Evolutionary conservation across 2,888 invertebrate genomes (phyloP).

Genomic region (Diaperis boleti): DNA sequence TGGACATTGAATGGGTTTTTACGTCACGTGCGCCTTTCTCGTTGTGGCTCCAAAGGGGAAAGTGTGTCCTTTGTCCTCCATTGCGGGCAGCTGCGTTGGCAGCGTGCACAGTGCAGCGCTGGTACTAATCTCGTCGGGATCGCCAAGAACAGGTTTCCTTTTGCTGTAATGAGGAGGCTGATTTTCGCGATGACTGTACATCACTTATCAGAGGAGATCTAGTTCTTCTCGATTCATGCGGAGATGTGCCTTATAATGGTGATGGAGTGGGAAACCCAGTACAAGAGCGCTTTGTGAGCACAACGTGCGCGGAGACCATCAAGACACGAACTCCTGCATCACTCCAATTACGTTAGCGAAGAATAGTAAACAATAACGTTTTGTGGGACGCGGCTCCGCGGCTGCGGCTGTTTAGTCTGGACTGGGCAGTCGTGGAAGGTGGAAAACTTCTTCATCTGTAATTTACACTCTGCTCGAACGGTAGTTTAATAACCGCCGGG

Average conservation of each 20-base stretch:
- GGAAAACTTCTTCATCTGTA: slow-evolving; percentile 22
- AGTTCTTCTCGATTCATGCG: slow-evolving; percentile 41
- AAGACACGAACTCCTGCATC: slow-evolving; percentile 19
- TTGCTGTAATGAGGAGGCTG: slow-evolving; percentile 39
- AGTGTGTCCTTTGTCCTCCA: slow-evolving; percentile 24
- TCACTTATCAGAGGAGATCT: slow-evolving; percentile 35
- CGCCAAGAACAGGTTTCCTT: slow-evolving; percentile 43
- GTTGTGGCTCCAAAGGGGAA: slow-evolving; percentile 15
- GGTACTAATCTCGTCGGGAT: slow-evolving; percentile 42
- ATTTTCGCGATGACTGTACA: slow-evolving; percentile 43
- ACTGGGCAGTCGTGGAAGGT: not conserved
- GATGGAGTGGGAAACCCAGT: slow-evolving; percentile 32
- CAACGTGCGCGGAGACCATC: slow-evolving; percentile 18
- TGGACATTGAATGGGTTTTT: slow-evolving; percentile 26
- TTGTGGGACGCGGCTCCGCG: slow-evolving; percentile 12
- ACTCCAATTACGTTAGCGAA: slow-evolving; percentile 34
- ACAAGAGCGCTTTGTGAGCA: slow-evolving; percentile 21
- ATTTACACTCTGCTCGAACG: slow-evolving; percentile 8
- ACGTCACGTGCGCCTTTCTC: slow-evolving; percentile 9
- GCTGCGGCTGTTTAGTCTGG: slow-evolving; percentile 24
- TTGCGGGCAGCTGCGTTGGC: slow-evolving; percentile 35
- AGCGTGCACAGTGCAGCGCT: slow-evolving; percentile 36
- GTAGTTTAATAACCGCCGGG: slow-evolving; percentile 19
- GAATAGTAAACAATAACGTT: slow-evolving; percentile 16
- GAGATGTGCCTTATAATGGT: slow-evolving; percentile 29